A percentile compares a stretch with the other conserved stretches of the same genome.
These are phyloP conservation scores for Cyclura pinguis DNA, from an alignment of 2,797 vertebrate genomes.

Conservation along the genomic window DNA sequence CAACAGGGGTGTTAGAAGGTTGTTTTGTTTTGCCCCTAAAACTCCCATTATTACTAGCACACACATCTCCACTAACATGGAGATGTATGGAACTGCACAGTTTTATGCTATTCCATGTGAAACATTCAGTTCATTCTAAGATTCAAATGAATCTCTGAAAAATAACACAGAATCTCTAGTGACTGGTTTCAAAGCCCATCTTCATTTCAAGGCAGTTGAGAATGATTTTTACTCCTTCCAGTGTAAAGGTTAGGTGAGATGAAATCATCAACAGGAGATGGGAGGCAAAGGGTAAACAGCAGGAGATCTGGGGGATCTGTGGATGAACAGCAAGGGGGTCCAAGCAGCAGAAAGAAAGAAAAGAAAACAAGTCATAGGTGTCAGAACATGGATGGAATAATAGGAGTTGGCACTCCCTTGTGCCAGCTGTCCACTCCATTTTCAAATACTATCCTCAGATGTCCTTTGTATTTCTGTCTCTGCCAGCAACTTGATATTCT, in stretches of 20 bases:
- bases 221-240: constrained; percentile 3
- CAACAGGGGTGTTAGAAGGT: too few species aligned
- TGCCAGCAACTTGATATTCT: not conserved
- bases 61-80: not conserved
- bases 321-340: not conserved
- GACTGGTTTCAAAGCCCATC: not conserved
- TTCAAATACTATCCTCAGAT: constrained; percentile 12
- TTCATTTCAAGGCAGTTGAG: not conserved
- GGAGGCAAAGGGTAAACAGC: constrained; percentile 20
- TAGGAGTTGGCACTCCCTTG: not conserved
- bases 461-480: not conserved
- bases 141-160: not conserved
- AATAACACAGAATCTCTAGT: not conserved
- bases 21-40: too few species aligned
- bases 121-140: not conserved
- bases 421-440: not conserved
- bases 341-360: not conserved
- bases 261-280: not conserved
- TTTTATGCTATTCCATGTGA: not conserved
- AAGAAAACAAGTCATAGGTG: not conserved
- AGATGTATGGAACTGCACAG: not conserved
- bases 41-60: too few species aligned
- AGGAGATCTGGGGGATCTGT: constrained; percentile 3
- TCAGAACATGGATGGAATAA: constrained; percentile 13
- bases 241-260: not conserved